Evolutionary conservation across 2,113 vertebrate species (phyloP), one percentile per base, ranked within the genome.

Genomic region (Oxyura jamaicensis): DNA sequence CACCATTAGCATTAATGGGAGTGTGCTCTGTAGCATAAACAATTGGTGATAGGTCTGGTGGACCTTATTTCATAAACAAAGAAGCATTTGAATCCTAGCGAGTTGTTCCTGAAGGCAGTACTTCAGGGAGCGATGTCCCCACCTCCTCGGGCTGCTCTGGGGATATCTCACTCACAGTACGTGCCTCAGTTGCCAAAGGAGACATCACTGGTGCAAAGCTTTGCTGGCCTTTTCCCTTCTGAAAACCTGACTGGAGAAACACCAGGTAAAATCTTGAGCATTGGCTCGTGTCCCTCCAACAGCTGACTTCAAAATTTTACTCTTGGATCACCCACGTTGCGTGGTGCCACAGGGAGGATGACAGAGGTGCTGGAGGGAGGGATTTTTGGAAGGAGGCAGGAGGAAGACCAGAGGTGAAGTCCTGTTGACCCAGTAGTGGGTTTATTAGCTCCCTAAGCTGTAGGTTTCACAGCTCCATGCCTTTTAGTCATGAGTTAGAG

Each of bases 21-120:
- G 91, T 48, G 91, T 83, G 95, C 93, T 96, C 42, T 96, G 96
- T 91, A 91, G 95, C 96, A 95, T 96, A 95, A 96, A 87, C 92
- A 80, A 80, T 83, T 89, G 83, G 71, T 10, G 11, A 82, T 89
- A 89, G 83, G 92, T 91, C 93, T 91, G 81, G 81, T 89, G 96
- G 96, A 94, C 96, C 91, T 96, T 80, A 92, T 93, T 93, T 92
- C 89, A 74, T 86, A 92, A 96, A 92, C 83, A 90, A 90, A 95
- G 80, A 58, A 79, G 81, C n/a, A 63, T 87, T 78, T 76, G 67
- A 76, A 75, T 79, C 69, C 83, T 25, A 17, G 60, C 67, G 39
- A 73, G 28, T 78, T n/a, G 59, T 66, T 83, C 50, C 83, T 89
- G 80, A 78, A 93, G 92, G 81, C 1, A 0, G 44, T 55, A 41